Conservation (phyloP, 2,888 invertebrate genomes). For the Hartigia nigra region DNA sequence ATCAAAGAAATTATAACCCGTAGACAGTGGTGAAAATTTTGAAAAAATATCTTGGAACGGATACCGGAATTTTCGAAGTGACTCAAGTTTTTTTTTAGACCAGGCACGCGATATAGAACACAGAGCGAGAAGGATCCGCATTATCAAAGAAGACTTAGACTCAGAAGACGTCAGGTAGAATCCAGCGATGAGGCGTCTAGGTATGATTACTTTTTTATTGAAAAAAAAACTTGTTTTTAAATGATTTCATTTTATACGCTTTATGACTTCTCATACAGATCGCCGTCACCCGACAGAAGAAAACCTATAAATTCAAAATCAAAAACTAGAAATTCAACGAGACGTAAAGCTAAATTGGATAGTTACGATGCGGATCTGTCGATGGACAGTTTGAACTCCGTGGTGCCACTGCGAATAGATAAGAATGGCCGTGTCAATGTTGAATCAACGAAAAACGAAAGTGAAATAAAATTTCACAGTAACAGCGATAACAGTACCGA, state of each 20-base stretch:
- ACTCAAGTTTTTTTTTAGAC: conserved; percentile 61
- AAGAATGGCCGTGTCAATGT: conserved; percentile 68
- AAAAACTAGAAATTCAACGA: conserved; percentile 39
- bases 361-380: conserved; percentile 59
- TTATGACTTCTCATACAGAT: conserved; percentile 36
- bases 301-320: conserved; percentile 47
- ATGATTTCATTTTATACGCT: background rate
- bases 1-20: conserved; percentile 16
- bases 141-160: conserved; percentile 77
- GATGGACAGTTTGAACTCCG: conserved; percentile 59
- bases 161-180: conserved; percentile 71
- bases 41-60: conserved; percentile 17
- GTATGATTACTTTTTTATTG: conserved; percentile 30
- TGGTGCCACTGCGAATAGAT: conserved; percentile 69
- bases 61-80: conserved; percentile 44
- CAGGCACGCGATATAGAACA: conserved; percentile 85
- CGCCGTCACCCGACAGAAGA: conserved; percentile 56
- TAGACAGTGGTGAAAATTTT: conserved; percentile 2
- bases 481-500: conserved; percentile 9
- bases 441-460: conserved; percentile 61
- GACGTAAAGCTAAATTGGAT: conserved; percentile 48
- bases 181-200: conserved; percentile 66
- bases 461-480: conserved; percentile 45
- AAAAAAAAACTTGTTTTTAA: background rate
- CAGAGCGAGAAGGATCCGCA: conserved; percentile 92